Evolutionary conservation across 2,113 vertebrate genomes (phyloP), one percentile per base, ranked within the genome.

Genomic region (Bos javanicus): DNA sequence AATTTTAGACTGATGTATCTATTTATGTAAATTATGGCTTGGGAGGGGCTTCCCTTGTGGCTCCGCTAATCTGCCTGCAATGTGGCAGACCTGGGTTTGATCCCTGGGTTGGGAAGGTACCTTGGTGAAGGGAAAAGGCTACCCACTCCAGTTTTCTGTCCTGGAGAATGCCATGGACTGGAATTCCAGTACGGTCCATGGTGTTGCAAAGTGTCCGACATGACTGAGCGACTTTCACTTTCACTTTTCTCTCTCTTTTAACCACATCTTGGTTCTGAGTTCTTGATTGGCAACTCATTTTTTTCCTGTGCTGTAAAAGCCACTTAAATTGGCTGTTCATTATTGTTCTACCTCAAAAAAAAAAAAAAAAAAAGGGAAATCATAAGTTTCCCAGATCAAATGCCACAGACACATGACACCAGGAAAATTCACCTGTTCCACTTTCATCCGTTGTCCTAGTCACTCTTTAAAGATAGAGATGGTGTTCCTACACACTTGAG

Each of bases 251-350:
- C 76, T 48, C 43, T 81, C 15, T 83, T 56, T 97, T 78, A 89
- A 74, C 33, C 56, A 71, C 21, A 67, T 87, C 33, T 82, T 91
- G 2, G 16, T 81, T 95, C 10, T 67, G 74, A 26, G 2, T 16
- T 74, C 39, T 88, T 96, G 52, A 96, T 57, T 57, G 90, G 84
- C 85, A 26, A 6, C 60, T 87, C 26, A 46, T 91, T 96, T 96
- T 67, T 64, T 43, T 76, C 86, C 46, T 85, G 3, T 67, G 39
- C 57, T 81, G 91, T 97, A 67, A 92, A 85, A 97, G 56, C 43
- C 78, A 52, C 82, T 96, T 91, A 94, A 52, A 88, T 97, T 54
- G 64, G 33, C 12, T 94, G 6, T 94, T 87, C 11, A 7, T 90
- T 97, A 50, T 59, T 80, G 4, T 90, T 81, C 57, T 88, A 30